Evolutionary conservation across 1,140 invertebrate species (phyloP), one percentile per base, ranked within the genome.

Genomic region (Venturia canescens): DNA sequence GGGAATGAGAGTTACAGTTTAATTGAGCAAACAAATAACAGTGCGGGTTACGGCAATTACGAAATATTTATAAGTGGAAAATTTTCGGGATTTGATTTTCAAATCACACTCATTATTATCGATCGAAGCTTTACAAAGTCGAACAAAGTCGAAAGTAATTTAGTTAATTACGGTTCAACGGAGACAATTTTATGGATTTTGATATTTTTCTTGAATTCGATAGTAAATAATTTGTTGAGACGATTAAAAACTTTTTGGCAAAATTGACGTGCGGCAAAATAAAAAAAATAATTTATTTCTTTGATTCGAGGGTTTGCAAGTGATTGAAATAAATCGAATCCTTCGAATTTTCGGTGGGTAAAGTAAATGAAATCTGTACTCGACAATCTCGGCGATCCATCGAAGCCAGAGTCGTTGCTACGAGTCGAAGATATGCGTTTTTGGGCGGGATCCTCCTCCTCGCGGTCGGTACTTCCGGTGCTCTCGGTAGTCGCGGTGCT

Each of bases 381-480:
- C 70, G 87, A 90, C 70, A 92, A 87, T 86, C 90, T 90, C 69
- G 91, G 91, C 60, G 91, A 92, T 71, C 91, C 91, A 80, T 92
- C 91, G 83, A 92, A 91, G 74, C 91, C 90, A 5, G 91, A 92
- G 83, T 92, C 91, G 83, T 92, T 92, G 85, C 91, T 92, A 81
- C 89, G 87, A 0, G 88, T 92, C 0, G 91, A 92, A 75, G 90
- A 87, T 48, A 89, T 84, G 79, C 90, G 88, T 82, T 91, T 92
- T 6, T 87, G 87, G 7, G 89, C 89, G 0, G 76, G 74, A 26
- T 91, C 90, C n/a, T 91, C 90, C n/a, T 91, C 90, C 29, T 91
- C 89, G 23, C 85, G 75, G 38, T 87, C 87, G 16, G 82, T 90
- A 18, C 87, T 86, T 16, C 87, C 89, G 18, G 75, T 80, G 21